A percentile compares a stretch with the other conserved stretches of the same genome.
Evolutionary conservation across 2,797 vertebrate species (phyloP).

Genomic region (Numenius phaeopus): DNA sequence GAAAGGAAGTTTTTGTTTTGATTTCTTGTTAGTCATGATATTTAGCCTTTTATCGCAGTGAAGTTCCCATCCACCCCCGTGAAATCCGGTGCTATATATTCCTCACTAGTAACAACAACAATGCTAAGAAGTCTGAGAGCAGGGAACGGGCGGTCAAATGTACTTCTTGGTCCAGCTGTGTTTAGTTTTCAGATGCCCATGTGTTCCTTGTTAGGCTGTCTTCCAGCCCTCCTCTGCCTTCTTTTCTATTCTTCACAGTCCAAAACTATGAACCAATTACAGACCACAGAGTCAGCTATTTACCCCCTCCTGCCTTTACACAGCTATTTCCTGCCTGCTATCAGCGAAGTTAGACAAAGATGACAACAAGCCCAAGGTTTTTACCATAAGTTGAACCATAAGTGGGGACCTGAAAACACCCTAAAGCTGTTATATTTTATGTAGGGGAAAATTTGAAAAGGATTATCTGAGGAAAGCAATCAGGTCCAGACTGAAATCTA

Average conservation of each 20-base stretch:
- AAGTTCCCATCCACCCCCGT: constrained; percentile 63
- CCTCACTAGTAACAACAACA: constrained; percentile 61
- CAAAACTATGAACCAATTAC: constrained; percentile 83
- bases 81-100: constrained; percentile 64
- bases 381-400: constrained; percentile 79
- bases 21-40: constrained; percentile 64
- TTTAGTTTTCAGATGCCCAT: constrained; percentile 81
- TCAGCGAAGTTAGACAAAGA: constrained; percentile 79
- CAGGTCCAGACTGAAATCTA: constrained; percentile 73
- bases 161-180: constrained; percentile 69
- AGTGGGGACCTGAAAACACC: constrained; percentile 64
- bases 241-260: constrained; percentile 77
- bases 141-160: constrained; percentile 50
- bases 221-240: constrained; percentile 71
- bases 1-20: constrained; percentile 76
- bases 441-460: constrained; percentile 73
- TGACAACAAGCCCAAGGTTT: constrained; percentile 75
- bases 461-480: constrained; percentile 71
- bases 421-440: constrained; percentile 74
- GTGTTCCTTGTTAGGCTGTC: constrained; percentile 82
- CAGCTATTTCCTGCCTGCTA: constrained; percentile 83
- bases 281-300: constrained; percentile 80
- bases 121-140: constrained; percentile 43
- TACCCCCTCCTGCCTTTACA: constrained; percentile 78
- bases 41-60: constrained; percentile 11